Evolutionary conservation across 2,888 invertebrate genomes (phyloP), one percentile per base, ranked within the genome.

Genomic region (Caenorhabditis macrosperma): DNA sequence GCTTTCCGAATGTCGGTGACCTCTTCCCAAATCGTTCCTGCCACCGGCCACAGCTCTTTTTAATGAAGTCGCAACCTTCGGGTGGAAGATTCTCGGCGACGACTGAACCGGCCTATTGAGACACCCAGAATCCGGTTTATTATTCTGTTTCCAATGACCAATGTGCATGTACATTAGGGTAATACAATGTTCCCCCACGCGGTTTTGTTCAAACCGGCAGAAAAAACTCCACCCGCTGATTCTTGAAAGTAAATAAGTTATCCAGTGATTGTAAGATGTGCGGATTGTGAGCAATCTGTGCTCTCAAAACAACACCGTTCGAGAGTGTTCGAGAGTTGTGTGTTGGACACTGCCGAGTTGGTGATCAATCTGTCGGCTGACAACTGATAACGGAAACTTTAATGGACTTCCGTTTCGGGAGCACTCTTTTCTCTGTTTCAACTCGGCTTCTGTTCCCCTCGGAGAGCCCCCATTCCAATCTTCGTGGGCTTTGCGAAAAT

Each of bases 161-260:
- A 15, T 54, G 54, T 54, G 15, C 54, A 33, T 61, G 35, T 46
- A 30, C 61, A 61, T 71, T 71, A 71, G 52, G 35, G 33, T 61
- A 69, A 61, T 60, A 59, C 69, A 69, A 69, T 69, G 46, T 52
- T 10, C 10, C 57, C 44, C 12, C 48, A 68, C 61, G 20, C 28
- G 4, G 41, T 59, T 46, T 22, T 33, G 20, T 44, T 55, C 67
- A n/a, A n/a, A n/a, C n/a, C n/a, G n/a, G n/a, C n/a, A 20, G 46
- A 2, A 17, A 17, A 46, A n/a, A 50, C n/a, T n/a, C n/a, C n/a
- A n/a, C n/a, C n/a, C n/a, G n/a, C n/a, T n/a, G n/a, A n/a, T n/a
- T n/a, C n/a, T n/a, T n/a, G n/a, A n/a, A 28, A 28, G 28, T 15
- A 52, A 52, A 52, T n/a, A 38, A 38, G 38, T 38, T 38, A 38